Evolutionary conservation across 2,113 vertebrate genomes (phyloP).

Genomic region (Xenopus borealis): DNA sequence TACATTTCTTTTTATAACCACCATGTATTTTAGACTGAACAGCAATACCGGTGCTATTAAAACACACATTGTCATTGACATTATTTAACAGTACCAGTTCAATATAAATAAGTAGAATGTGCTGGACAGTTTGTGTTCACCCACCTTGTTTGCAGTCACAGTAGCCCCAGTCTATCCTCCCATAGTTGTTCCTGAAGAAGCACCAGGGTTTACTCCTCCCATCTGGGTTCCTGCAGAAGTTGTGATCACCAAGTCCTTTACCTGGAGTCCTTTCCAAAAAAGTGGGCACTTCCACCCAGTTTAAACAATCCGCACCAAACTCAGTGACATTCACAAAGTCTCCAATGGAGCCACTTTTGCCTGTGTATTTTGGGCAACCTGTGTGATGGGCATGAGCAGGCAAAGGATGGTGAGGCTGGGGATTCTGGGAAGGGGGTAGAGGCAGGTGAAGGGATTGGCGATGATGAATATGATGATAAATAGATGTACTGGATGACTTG

Average conservation of each 20-base stretch:
- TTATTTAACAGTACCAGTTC: no score
- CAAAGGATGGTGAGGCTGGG: constrained; percentile 6
- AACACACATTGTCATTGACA: no score
- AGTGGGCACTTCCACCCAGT: constrained; percentile 73
- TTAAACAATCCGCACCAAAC: constrained; percentile 71
- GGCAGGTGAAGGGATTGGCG: constrained; percentile 1
- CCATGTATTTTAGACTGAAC: no score
- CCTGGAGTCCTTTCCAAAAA: constrained; percentile 66
- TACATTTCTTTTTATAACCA: no score
- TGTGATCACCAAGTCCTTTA: constrained; percentile 71
- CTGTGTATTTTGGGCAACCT: constrained; percentile 59
- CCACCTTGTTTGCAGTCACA: constrained; percentile 83
- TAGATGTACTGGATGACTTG: not conserved
- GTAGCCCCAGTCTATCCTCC: constrained; percentile 78
- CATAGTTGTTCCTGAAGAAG: constrained; percentile 64
- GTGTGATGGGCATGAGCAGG: constrained; percentile 47
- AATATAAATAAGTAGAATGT: no score
- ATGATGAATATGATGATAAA: constrained; percentile 1
- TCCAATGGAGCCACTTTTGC: constrained; percentile 59
- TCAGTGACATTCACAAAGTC: constrained; percentile 73
- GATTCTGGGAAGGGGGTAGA: not conserved
- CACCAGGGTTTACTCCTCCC: constrained; percentile 79
- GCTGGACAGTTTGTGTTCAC: constrained; percentile 23
- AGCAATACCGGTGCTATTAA: no score
- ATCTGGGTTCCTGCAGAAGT: constrained; percentile 76